phyloP scores from a whole-genome alignment of 2,888 invertebrate species.

The Harpagoxenus sublaevis region DNA sequence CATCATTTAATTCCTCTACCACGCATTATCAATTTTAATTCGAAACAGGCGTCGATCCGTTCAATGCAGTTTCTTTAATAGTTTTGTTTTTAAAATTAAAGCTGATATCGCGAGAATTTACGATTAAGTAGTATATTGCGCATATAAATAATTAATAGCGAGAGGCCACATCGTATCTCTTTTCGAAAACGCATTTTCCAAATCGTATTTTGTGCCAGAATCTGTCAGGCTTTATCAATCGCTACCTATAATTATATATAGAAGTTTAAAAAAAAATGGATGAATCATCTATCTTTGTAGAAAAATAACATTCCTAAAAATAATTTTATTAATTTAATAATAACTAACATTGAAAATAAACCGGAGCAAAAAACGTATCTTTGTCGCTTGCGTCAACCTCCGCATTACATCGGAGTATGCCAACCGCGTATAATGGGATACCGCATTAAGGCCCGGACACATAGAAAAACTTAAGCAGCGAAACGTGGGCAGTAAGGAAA shows the following conservation, averaged over 20 bases:
- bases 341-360: slow-evolving; percentile 33
- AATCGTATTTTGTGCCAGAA: not conserved
- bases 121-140: not conserved
- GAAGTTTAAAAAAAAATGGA: not conserved
- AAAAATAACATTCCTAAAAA: not conserved
- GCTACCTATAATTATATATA: not conserved
- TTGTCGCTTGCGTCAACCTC: slow-evolving; percentile 27
- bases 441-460: not conserved
- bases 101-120: not conserved
- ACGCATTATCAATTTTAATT: slow-evolving; percentile 14
- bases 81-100: not conserved
- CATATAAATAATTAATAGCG: not conserved
- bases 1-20: not conserved
- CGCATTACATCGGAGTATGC: slow-evolving; percentile 6
- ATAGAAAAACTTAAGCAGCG: too few relatives aligned
- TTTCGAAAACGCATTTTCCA: not conserved
- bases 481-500: too few relatives aligned
- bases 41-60: not conserved
- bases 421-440: slow-evolving; percentile 9
- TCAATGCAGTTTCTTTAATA: not conserved
- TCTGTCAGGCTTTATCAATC: not conserved
- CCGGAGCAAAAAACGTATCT: not conserved
- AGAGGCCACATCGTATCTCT: not conserved
- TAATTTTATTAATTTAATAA: slow-evolving; percentile 20
- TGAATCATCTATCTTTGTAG: not conserved